Conservation (phyloP, 2,113 vertebrate species). For the Odontesthes bonariensis region DNA sequence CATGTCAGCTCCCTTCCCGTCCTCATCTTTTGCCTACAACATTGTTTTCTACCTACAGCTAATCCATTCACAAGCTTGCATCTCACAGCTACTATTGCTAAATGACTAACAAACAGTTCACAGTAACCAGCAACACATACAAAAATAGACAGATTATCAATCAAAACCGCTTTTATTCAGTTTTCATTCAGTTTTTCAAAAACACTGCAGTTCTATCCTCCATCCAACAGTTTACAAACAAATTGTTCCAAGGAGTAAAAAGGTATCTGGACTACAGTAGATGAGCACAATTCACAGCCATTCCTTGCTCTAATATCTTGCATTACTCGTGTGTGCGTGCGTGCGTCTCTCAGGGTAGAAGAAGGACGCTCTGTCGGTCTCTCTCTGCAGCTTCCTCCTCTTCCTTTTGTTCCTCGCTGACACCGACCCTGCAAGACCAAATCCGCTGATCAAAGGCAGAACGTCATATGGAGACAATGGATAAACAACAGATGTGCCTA, state of each 20-base stretch:
- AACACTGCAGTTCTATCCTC: no score
- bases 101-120: neutral
- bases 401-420: constrained; percentile 74
- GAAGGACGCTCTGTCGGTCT: constrained; percentile 82
- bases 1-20: constrained; percentile 24
- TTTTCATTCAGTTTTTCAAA: constrained; percentile 4
- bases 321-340: neutral
- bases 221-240: neutral
- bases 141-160: constrained; percentile 14
- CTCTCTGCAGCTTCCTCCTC: constrained; percentile 77
- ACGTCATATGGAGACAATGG: neutral
- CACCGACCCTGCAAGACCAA: constrained; percentile 66
- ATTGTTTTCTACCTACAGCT: constrained; percentile 36
- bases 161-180: constrained; percentile 35
- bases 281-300: constrained; percentile 6
- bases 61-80: constrained; percentile 31
- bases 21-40: constrained; percentile 3
- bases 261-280: neutral
- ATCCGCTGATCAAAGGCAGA: constrained; percentile 52
- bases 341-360: constrained; percentile 72
- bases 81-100: neutral
- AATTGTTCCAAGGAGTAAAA: neutral
- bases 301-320: neutral
- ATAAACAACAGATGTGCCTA: constrained; percentile 7
- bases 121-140: constrained; percentile 5